Conservation (phyloP, 2,113 vertebrate species). For the Gnathonemus longibarbis region DNA sequence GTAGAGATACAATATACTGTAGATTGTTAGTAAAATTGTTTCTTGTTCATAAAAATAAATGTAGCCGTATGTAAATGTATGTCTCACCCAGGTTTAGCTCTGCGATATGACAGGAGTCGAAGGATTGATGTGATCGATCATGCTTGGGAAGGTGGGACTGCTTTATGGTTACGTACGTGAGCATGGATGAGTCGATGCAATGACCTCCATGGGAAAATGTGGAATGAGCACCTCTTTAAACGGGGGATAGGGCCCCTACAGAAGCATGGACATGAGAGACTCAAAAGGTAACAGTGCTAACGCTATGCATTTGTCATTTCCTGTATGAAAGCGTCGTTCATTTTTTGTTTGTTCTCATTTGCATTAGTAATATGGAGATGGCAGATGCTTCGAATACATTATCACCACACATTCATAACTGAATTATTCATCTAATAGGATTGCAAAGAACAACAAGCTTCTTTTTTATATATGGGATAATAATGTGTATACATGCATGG, state of each 20-base stretch:
- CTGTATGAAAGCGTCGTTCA: not conserved
- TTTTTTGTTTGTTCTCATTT: constrained; percentile 4
- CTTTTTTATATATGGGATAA: constrained; percentile 1
- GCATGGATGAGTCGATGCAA: not conserved
- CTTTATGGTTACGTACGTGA: not conserved
- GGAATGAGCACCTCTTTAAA: not conserved
- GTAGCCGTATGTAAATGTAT: too few relatives aligned
- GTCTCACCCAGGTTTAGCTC: not conserved
- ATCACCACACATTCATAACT: not conserved
- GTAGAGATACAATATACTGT: not conserved
- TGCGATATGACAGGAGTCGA: not conserved
- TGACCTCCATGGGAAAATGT: not conserved
- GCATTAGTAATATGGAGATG: constrained; percentile 8
- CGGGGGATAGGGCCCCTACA: not conserved
- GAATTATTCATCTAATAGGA: constrained; percentile 8
- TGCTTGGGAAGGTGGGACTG: too few relatives aligned
- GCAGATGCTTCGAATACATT: constrained; percentile 5
- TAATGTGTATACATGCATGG: not conserved
- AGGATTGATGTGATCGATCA: not conserved
- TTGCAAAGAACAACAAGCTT: constrained; percentile 10
- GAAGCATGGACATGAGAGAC: not conserved
- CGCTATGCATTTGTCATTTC: not conserved
- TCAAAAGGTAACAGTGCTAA: not conserved
- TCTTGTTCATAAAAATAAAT: not conserved
- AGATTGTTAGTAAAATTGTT: not conserved